Base-by-base conservation (phyloP, 2,797 vertebrate genomes). In the Myotis planiceps region DNA sequence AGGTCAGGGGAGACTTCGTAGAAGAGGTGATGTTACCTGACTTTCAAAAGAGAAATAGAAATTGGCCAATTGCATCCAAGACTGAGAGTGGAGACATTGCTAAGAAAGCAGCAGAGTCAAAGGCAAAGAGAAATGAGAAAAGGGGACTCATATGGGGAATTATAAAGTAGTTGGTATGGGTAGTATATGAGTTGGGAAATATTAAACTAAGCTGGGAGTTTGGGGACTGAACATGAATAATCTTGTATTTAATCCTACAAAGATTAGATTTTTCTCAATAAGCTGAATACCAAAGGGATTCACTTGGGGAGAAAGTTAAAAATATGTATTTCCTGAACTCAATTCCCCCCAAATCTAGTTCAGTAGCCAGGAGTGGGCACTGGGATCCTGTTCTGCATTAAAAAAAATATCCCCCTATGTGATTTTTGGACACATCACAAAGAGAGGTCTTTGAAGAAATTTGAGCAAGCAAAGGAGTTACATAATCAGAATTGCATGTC, bases 381-480 rank as follows among this genome's bases (percentile, higher is more conserved):
- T 76, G 23, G 2, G 58, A 89, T 87, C 89, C 75, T 93, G 2
- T 83, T 91, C 75, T 93, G 0, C 37, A 60, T 15, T 18, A 60
- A 42, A 84, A 90, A 58, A 39, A 84, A 90, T 79, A 39, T 74
- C 1, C 10, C 6, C 21, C 5, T 39, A 6, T 90, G 86, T 91
- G 29, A 82, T 63, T 95, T 96, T 96, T 95, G 84, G 76, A 96
- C 95, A 90, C 0, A 29, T 23, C 45, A 88, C 92, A 97, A 92
- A 96, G 42, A 68, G 32, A 94, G 79, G 15, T 9, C 45, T 95
- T 92, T 79, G 32, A 85, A 96, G 75, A 92, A 93, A 96, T 92
- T 16, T 79, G 79, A 96, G 83, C 32, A 92, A 86, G 55, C n/a
- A 79, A 85, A 27, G 34, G 27, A 78, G 63, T 95, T 96, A 74